These are phyloP conservation scores for Pachyuromys duprasi DNA, from an alignment of 2,797 vertebrate species.

Conservation along the genomic window DNA sequence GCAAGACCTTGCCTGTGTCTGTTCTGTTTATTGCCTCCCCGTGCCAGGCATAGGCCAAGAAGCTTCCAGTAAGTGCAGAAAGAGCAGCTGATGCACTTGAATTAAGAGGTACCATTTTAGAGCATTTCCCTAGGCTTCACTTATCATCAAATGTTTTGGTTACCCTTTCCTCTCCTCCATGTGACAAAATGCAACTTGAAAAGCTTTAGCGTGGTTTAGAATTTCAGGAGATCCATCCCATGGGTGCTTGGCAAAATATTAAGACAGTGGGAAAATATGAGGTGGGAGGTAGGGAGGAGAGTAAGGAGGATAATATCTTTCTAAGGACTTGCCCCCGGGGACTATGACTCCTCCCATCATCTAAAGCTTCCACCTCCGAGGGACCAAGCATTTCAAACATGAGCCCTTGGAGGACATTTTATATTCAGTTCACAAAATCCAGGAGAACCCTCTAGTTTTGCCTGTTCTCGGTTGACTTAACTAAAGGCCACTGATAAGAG, in stretches of 20 bases:
- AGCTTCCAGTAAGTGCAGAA: background rate
- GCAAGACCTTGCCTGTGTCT: background rate
- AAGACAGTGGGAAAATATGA: background rate
- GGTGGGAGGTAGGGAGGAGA: background rate
- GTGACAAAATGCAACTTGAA: background rate
- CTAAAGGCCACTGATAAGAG: background rate
- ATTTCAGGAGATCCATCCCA: background rate
- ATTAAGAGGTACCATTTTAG: slow-evolving; percentile 33
- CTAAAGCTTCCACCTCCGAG: background rate
- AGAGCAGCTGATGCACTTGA: background rate
- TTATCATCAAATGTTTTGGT: too few relatives aligned
- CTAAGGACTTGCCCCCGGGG: background rate
- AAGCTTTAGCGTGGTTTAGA: background rate
- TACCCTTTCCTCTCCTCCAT: background rate
- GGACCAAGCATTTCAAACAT: background rate
- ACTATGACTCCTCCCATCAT: too few relatives aligned
- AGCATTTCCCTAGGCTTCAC: background rate
- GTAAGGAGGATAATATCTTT: background rate
- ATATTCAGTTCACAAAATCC: background rate
- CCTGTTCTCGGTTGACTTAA: background rate
- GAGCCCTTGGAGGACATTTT: background rate
- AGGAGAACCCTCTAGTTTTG: background rate
- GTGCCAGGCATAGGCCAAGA: background rate
- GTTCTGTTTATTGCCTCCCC: background rate
- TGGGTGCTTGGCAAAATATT: background rate